phyloP scores from a whole-genome alignment of 2,797 vertebrate species.

The Oceanodroma leucorhoa region DNA sequence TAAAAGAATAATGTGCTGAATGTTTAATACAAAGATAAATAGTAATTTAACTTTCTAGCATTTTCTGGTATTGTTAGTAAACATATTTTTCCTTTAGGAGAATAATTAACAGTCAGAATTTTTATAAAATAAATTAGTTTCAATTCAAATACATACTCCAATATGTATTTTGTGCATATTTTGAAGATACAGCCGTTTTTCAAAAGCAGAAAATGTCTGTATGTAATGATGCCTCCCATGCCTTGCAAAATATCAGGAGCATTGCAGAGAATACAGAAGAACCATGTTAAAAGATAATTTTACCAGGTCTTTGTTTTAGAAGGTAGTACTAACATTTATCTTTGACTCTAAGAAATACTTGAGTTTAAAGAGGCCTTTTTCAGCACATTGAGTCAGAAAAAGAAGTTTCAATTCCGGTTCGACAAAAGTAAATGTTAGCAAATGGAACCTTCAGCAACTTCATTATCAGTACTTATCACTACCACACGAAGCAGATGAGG shows the following conservation, averaged over 20 bases:
- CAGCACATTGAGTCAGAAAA: neutral
- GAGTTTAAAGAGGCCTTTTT: neutral
- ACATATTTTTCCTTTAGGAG: neutral
- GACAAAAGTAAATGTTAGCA: neutral
- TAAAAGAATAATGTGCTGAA: neutral
- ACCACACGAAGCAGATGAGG: neutral
- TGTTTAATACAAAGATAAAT: neutral
- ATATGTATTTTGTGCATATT: neutral
- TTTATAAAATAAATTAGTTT: neutral
- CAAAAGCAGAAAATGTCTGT: neutral
- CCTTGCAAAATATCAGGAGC: neutral
- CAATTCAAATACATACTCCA: neutral
- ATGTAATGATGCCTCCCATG: neutral
- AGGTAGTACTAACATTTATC: neutral
- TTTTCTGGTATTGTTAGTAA: neutral
- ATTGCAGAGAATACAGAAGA: neutral
- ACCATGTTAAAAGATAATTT: neutral
- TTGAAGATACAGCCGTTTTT: neutral
- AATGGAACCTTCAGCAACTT: neutral
- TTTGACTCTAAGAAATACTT: neutral
- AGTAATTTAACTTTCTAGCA: neutral
- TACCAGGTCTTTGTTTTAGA: neutral
- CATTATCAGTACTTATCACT: conserved; percentile 28
- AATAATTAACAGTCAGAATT: neutral
- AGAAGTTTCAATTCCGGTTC: neutral